phyloP scores from a whole-genome alignment of 2,113 vertebrate species.

The Callospermophilus lateralis region DNA sequence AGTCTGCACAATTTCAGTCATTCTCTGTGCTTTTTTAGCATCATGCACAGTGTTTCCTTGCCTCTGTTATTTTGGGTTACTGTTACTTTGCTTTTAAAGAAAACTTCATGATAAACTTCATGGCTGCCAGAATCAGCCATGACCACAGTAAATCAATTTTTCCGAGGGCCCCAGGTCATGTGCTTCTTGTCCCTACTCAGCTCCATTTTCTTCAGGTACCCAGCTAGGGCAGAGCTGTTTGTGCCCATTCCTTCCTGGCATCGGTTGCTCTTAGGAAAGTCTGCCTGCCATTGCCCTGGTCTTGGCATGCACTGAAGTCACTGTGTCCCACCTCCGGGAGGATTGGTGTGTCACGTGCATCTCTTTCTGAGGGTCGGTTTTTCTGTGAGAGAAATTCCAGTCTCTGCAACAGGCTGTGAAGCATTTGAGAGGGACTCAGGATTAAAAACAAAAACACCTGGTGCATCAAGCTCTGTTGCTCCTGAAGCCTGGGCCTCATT shows the following conservation, averaged over 20 bases:
- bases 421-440: not conserved
- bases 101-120: not conserved
- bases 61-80: too few species aligned
- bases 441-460: too few species aligned
- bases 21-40: not conserved
- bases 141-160: not conserved
- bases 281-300: not conserved
- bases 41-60: not conserved
- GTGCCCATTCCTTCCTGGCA: not conserved
- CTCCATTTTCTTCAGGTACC: not conserved
- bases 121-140: not conserved
- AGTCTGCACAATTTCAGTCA: not conserved
- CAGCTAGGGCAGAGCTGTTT: not conserved
- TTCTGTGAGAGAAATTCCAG: not conserved
- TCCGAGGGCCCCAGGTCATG: not conserved
- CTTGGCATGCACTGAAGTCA: not conserved
- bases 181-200: not conserved
- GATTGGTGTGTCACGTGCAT: rapidly evolving
- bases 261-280: not conserved
- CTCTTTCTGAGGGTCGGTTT: not conserved
- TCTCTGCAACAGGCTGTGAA: not conserved
- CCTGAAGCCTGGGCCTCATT: rapidly evolving
- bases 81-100: too few species aligned
- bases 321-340: not conserved
- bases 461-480: not conserved